Conservation (phyloP, 2,113 vertebrate species). For the Pomatostomus ruficeps region DNA sequence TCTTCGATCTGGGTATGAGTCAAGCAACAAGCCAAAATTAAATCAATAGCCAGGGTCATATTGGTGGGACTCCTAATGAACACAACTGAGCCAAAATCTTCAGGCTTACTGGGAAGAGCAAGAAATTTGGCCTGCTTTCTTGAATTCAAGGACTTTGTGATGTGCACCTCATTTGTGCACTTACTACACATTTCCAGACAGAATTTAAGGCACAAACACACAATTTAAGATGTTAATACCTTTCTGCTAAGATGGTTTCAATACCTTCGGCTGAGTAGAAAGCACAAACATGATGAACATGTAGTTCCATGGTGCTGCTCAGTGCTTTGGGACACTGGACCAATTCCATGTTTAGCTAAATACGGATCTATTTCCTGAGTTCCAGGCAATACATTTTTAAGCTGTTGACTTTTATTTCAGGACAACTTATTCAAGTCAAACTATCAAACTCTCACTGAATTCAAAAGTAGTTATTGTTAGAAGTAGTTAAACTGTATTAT, state of each 20-base stretch:
- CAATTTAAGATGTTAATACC: not conserved
- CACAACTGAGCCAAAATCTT: not conserved
- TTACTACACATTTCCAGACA: not conserved
- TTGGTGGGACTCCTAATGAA: not conserved
- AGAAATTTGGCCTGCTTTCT: not conserved
- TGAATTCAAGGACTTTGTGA: not conserved
- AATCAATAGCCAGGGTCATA: not conserved
- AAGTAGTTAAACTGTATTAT: not conserved
- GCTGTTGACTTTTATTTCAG: not conserved
- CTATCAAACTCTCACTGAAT: not conserved
- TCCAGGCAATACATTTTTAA: not conserved
- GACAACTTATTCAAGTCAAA: not conserved
- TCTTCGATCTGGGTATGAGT: not conserved
- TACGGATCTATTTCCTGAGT: not conserved
- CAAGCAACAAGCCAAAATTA: not conserved
- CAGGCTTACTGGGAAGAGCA: not conserved
- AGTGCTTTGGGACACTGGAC: not conserved
- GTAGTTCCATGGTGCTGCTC: not conserved
- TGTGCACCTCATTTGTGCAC: not conserved
- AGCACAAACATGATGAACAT: not conserved
- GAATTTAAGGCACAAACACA: not conserved
- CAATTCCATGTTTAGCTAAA: not conserved
- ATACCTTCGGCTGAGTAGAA: not conserved
- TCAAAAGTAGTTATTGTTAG: not conserved
- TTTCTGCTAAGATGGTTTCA: not conserved